phyloP scores from a whole-genome alignment of 2,797 vertebrate species.

The Cuculus canorus region DNA sequence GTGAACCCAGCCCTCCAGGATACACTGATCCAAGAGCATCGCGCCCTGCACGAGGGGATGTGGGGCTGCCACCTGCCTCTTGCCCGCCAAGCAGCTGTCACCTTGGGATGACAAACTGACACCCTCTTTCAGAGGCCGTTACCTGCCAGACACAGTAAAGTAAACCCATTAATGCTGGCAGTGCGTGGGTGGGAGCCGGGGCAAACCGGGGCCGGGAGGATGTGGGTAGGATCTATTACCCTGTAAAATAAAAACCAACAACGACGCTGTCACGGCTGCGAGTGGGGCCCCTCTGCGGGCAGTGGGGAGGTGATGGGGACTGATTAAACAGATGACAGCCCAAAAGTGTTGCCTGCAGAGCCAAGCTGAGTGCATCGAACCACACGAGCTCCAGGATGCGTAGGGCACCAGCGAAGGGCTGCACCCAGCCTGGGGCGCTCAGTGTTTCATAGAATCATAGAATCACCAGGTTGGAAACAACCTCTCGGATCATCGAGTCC shows the following conservation, averaged over 20 bases:
- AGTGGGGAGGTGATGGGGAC: not conserved
- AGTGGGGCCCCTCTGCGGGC: not conserved
- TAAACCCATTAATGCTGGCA: not conserved
- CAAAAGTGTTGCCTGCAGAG: not conserved
- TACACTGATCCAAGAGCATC: not conserved
- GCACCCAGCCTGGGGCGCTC: not conserved
- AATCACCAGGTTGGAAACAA: too few relatives aligned
- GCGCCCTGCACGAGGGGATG: accelerated
- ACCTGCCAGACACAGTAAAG: not conserved
- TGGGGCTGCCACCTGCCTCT: not conserved
- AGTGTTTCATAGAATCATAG: not conserved
- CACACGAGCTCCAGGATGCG: accelerated
- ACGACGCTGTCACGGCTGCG: accelerated
- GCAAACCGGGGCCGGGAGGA: not conserved
- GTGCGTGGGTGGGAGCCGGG: not conserved
- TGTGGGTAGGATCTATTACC: not conserved
- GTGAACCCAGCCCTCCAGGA: not conserved
- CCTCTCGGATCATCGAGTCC: too few relatives aligned
- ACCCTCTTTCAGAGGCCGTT: not conserved
- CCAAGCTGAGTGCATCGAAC: not conserved
- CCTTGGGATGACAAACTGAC: not conserved
- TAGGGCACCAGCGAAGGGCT: accelerated
- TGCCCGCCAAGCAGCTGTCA: not conserved
- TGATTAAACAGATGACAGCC: not conserved
- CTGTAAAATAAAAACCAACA: not conserved